Percentiles rank a stretch among this genome's conserved stretches.
phyloP scores from a whole-genome alignment of 2,797 vertebrate genomes.

The Phrynocephalus forsythii region DNA sequence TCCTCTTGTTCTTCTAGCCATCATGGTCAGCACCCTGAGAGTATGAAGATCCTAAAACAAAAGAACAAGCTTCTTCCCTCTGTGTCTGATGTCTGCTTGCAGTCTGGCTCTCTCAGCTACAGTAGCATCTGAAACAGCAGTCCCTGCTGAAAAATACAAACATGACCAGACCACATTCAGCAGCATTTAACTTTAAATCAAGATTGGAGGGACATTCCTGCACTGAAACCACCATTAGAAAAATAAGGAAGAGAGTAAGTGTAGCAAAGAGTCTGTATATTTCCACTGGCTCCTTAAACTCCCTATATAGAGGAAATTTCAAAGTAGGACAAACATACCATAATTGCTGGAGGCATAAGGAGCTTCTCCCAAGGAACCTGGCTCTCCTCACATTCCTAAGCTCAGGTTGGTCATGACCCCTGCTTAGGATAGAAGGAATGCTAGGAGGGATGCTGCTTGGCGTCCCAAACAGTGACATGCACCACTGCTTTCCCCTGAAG shows the following conservation, averaged over 20 bases:
- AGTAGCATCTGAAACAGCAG: not conserved
- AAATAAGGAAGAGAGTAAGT: slow-evolving; percentile 7
- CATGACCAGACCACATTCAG: not conserved
- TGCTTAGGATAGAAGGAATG: slow-evolving; percentile 31
- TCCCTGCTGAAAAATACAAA: not conserved
- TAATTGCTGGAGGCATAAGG: slow-evolving; percentile 42
- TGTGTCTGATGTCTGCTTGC: not conserved
- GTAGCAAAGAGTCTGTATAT: rapidly evolving
- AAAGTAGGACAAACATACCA: not conserved
- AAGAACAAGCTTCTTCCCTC: not conserved
- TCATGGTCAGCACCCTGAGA: not conserved
- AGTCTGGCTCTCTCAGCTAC: not conserved
- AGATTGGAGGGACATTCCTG: not conserved
- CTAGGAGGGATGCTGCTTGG: not conserved
- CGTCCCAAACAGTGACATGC: not conserved
- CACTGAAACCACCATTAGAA: not conserved
- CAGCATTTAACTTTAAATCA: not conserved
- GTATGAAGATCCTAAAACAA: not conserved
- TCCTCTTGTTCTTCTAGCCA: not conserved
- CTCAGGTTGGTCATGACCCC: not conserved
- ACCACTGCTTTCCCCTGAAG: not conserved
- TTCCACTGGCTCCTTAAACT: not conserved
- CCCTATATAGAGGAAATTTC: slow-evolving; percentile 30
- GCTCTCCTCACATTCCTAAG: not conserved
- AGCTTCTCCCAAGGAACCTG: not conserved